Base-by-base conservation (phyloP, 2,888 invertebrate species). In the Heteromyza rotundicornis region DNA sequence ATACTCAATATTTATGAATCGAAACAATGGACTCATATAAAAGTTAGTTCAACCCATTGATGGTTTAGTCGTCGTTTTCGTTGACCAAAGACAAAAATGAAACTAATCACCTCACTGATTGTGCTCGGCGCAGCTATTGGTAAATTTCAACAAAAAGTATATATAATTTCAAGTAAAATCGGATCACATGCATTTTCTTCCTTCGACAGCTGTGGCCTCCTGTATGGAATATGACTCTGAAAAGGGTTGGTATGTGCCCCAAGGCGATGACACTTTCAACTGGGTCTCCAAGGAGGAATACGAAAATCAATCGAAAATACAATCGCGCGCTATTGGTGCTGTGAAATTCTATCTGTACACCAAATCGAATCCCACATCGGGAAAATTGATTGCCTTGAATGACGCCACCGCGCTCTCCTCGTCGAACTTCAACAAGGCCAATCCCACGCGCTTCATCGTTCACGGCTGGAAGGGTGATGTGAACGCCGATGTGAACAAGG, bases 391-490 rank as follows among this genome's bases (percentile, higher is more conserved):
- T 16, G 64, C 61, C 8, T 16, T 65, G 2, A 65, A 65, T 1
- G 64, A 69, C 24, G 57, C 8, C 3, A 65, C 60, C 1, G 50
- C 67, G 1, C 54, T 59, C 52, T 63, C 65, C 1, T 55, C 59
- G 3, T 70, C 75, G 0, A 60, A 67, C 5, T 76, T 73, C 59
- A 68, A 74, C 54, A 49, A 62, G 1, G 58, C 54, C 0, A 44
- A 68, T 32, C 70, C 72, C 8, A 74, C 73, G 0, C 72, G 72
- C 69, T 70, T 54, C 2, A 24, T 12, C 84, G 71, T 76, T 40
- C 85, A 85, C 69, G 81, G 84, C 70, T 85, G 85, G 27, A 78
- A 80, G 54, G 83, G 85, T 24, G 19, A 32, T 12, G 44, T 72
- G 1, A 74, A 74, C 44, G 49, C 16, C 1, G 23, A 59, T 0